phyloP scores from a whole-genome alignment of 2,113 vertebrate genomes.

The Delphinapterus leucas region DNA sequence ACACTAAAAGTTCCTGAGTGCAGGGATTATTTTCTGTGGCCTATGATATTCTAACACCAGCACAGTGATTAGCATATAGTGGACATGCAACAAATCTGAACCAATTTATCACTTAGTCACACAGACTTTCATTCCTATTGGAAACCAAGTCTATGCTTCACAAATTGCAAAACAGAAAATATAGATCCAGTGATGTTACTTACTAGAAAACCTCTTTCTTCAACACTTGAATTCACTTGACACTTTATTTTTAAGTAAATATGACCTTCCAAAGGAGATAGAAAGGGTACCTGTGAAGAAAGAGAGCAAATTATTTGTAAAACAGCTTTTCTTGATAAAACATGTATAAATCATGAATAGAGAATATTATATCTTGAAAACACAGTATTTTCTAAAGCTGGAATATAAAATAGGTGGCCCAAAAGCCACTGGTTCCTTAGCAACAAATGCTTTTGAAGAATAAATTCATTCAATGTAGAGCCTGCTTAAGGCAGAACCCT shows the following conservation, averaged over 20 bases:
- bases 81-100: background rate
- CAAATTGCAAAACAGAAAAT: background rate
- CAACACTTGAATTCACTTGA: constrained; percentile 91
- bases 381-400: constrained; percentile 27
- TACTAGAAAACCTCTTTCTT: constrained; percentile 96
- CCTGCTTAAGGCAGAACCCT: background rate
- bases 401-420: background rate
- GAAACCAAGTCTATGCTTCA: background rate
- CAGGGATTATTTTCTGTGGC: background rate
- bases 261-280: constrained; percentile 95
- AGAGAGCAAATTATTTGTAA: constrained; percentile 37
- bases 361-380: constrained; percentile 34
- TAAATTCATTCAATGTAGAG: constrained; percentile 29
- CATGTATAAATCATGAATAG: constrained; percentile 10
- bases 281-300: constrained; percentile 90
- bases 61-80: background rate
- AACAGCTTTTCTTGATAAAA: constrained; percentile 39
- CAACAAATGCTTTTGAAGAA: constrained; percentile 40
- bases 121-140: background rate
- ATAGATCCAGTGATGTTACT: constrained; percentile 71
- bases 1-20: background rate
- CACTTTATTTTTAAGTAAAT: constrained; percentile 94
- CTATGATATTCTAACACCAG: background rate
- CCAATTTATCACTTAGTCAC: background rate
- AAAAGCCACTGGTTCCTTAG: constrained; percentile 27